These are phyloP conservation scores for Pteruthius melanotis DNA, from an alignment of 2,113 vertebrate genomes.

Conservation along the genomic window DNA sequence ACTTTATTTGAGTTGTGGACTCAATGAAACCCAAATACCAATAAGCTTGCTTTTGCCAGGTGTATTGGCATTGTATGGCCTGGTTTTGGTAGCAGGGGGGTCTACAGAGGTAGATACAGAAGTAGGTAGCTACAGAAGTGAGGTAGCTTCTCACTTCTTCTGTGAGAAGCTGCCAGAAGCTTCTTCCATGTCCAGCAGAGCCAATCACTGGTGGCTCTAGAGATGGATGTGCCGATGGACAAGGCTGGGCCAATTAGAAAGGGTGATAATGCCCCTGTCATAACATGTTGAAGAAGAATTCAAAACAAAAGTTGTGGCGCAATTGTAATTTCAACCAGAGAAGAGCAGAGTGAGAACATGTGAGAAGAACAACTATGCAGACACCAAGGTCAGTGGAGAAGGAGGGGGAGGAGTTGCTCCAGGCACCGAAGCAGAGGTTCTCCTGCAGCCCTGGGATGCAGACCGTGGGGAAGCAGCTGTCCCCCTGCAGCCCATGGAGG, in stretches of 20 bases:
- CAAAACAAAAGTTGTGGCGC: not conserved
- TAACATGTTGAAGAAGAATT: not conserved
- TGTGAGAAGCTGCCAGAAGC: not conserved
- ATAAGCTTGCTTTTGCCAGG: not conserved
- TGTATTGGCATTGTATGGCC: not conserved
- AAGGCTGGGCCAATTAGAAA: not conserved
- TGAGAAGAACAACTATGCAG: not conserved
- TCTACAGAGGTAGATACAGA: not conserved
- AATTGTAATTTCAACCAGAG: not conserved
- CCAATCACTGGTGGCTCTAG: not conserved
- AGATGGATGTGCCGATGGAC: not conserved
- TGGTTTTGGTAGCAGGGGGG: not conserved
- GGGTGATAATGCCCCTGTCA: not conserved
- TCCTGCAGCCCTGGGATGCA: not conserved
- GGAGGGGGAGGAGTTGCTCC: not conserved
- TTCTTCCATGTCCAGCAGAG: not conserved
- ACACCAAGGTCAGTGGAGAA: not conserved
- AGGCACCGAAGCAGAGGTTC: accelerated
- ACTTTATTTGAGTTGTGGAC: not conserved
- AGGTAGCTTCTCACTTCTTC: too few relatives aligned
- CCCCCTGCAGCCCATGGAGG: not conserved
- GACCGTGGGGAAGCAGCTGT: not conserved
- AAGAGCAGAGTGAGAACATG: not conserved
- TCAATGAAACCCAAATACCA: not conserved
- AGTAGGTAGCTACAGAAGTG: too few relatives aligned